These are phyloP conservation scores for Aselliscus stoliczkanus DNA, from an alignment of 2,797 vertebrate genomes.

Conservation along the genomic window DNA sequence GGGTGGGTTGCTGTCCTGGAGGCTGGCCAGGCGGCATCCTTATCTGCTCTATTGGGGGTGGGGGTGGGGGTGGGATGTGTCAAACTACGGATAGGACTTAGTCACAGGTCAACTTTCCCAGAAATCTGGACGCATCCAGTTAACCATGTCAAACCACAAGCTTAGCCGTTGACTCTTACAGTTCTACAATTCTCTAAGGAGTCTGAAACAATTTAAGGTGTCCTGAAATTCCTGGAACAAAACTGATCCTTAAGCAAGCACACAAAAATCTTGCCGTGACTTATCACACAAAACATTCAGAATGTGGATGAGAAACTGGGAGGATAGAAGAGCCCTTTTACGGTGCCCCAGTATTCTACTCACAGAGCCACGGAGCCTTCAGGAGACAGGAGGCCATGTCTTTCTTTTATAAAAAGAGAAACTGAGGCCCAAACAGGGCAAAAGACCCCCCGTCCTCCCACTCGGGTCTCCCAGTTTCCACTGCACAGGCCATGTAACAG, in stretches of 20 bases:
- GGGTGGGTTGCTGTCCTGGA: not conserved
- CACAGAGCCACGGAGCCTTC: rapidly evolving
- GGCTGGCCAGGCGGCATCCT: not conserved
- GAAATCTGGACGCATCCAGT: not conserved
- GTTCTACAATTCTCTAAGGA: rapidly evolving
- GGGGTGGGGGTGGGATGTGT: too few relatives aligned
- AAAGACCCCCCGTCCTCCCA: too few relatives aligned
- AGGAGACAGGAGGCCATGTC: rapidly evolving
- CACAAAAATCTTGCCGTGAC: rapidly evolving
- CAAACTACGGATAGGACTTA: not conserved
- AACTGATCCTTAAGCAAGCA: rapidly evolving
- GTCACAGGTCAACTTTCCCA: not conserved
- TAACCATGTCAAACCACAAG: not conserved
- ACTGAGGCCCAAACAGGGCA: not conserved
- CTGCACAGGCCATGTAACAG: rapidly evolving
- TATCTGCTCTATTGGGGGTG: rapidly evolving
- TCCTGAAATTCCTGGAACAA: not conserved
- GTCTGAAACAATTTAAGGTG: rapidly evolving
- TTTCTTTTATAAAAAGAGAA: not conserved
- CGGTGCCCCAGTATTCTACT: rapidly evolving
- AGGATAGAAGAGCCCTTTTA: rapidly evolving
- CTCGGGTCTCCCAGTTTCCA: rapidly evolving
- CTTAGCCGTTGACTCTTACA: rapidly evolving
- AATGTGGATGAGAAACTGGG: not conserved
- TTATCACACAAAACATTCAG: rapidly evolving